Evolutionary conservation across 2,888 invertebrate genomes (phyloP).

Genomic region (Pristionchus fissidentatus): DNA sequence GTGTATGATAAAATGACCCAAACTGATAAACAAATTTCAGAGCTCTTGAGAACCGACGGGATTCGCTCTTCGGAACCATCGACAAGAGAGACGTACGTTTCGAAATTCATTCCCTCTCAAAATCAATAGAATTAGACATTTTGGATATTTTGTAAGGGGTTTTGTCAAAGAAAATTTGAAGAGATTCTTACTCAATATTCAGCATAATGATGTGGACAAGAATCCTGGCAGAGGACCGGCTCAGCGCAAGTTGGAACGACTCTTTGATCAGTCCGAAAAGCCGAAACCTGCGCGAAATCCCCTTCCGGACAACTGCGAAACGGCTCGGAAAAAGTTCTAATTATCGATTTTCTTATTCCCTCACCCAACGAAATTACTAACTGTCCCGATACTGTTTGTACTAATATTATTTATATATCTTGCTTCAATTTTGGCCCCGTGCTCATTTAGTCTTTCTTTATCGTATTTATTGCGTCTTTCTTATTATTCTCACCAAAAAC

Average conservation of each 20-base stretch:
- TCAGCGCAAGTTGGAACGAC: slow-evolving; percentile 67
- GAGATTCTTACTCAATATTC: background rate
- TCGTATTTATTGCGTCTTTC: background rate
- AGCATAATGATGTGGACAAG: slow-evolving; percentile 34
- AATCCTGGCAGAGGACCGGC: slow-evolving; percentile 65
- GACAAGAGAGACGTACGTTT: slow-evolving; percentile 60
- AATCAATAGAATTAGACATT: background rate
- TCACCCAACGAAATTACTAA: background rate
- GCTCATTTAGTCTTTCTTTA: background rate
- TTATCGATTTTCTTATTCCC: background rate
- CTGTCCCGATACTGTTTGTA: background rate
- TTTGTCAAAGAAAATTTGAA: background rate
- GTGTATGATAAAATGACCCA: no score
- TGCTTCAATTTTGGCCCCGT: background rate
- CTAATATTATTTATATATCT: slow-evolving; percentile 25
- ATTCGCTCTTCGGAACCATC: slow-evolving; percentile 70
- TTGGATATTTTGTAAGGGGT: no score
- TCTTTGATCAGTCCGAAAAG: slow-evolving; percentile 59
- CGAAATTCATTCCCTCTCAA: background rate
- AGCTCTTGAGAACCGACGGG: slow-evolving; percentile 71
- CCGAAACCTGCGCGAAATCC: background rate
- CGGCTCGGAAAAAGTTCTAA: slow-evolving; percentile 42
- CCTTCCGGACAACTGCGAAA: slow-evolving; percentile 2
- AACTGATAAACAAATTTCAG: no score
- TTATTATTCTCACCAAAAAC: background rate